A percentile compares a stretch with the other conserved stretches of the same genome.
These are phyloP conservation scores for Brachionus angularis DNA, from an alignment of 1,140 invertebrate genomes.

Conservation along the genomic window DNA sequence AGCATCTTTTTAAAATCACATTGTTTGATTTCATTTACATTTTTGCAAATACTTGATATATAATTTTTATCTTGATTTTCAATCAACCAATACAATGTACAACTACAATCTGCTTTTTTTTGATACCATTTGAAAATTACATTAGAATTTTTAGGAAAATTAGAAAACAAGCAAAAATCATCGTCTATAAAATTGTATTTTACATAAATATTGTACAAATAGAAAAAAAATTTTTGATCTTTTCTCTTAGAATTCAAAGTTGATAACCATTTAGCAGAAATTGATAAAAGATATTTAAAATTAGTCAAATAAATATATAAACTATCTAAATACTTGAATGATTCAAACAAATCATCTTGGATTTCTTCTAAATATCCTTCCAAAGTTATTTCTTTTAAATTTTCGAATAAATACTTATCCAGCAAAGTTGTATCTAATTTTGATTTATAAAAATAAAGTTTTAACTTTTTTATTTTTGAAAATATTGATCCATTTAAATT, in stretches of 20 bases:
- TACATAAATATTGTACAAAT: background rate
- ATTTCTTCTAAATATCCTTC: constrained; percentile 8
- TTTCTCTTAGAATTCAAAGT: background rate
- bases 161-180: constrained; percentile 9
- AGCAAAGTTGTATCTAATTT: background rate
- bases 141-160: background rate
- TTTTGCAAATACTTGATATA: background rate
- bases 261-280: background rate
- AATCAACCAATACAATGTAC: background rate
- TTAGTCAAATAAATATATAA: background rate
- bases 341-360: background rate
- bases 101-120: background rate
- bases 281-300: background rate
- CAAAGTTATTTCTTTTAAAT: background rate
- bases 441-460: background rate
- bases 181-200: background rate
- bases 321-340: background rate
- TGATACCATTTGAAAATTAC: background rate
- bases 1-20: background rate
- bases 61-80: background rate
- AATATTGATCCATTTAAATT: background rate
- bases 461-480: background rate
- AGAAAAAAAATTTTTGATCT: background rate
- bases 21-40: background rate
- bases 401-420: background rate